A percentile compares a stretch with the other conserved stretches of the same genome.
phyloP scores from a whole-genome alignment of 2,797 vertebrate species.

The Phylloscopus collybita region DNA sequence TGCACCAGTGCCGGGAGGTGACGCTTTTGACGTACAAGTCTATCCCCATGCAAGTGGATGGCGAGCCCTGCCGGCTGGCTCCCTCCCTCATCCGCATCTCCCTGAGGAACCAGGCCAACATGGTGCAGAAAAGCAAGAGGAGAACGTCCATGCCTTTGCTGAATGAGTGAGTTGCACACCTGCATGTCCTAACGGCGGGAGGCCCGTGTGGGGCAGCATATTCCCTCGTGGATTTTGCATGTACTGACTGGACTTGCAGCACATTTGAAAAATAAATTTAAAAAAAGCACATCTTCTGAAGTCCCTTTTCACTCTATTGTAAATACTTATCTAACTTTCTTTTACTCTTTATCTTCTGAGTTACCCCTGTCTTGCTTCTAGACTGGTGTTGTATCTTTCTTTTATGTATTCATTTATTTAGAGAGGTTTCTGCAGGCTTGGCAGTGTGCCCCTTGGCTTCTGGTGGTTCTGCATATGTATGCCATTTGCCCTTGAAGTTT shows the following conservation, averaged over 20 bases:
- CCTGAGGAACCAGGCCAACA: conserved; percentile 96
- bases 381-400: background rate
- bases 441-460: background rate
- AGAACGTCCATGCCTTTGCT: conserved; percentile 94
- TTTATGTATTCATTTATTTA: background rate
- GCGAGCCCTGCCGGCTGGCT: conserved; percentile 92
- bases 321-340: background rate
- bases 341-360: background rate
- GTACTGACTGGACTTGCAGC: conserved; percentile 29
- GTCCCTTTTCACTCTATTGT: background rate
- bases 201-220: background rate
- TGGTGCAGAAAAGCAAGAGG: conserved; percentile 99
- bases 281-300: background rate
- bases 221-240: conserved; percentile 55
- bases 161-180: conserved; percentile 88
- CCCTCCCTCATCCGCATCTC: conserved; percentile 94
- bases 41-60: conserved; percentile 96
- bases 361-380: conserved; percentile 3
- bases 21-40: conserved; percentile 94
- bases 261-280: background rate
- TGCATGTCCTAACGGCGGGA: conserved; percentile 13
- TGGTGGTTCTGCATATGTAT: background rate
- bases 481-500: background rate
- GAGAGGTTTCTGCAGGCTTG: conserved; percentile 18
- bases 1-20: conserved; percentile 97